Percentiles rank a stretch among this genome's conserved stretches.
Conservation (phyloP, 2,888 invertebrate genomes). For the Spodoptera exigua region DNA sequence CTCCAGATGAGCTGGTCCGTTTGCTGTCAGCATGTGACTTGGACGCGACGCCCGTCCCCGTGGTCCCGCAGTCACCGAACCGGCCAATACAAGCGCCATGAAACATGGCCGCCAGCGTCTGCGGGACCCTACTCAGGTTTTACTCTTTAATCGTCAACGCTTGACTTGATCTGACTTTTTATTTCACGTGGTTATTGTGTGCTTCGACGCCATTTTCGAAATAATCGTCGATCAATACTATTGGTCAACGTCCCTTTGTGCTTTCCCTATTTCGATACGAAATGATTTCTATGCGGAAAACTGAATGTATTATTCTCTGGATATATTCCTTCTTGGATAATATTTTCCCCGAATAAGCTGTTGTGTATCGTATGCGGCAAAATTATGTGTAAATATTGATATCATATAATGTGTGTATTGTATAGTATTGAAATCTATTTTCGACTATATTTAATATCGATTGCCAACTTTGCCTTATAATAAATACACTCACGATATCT, state of each 20-base stretch:
- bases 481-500: constrained; percentile 30
- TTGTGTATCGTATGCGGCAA: constrained; percentile 19
- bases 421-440: constrained; percentile 29
- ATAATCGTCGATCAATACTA: constrained; percentile 21
- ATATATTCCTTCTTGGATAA: constrained; percentile 23
- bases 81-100: constrained; percentile 78
- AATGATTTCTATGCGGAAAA: neutral
- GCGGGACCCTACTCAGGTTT: constrained; percentile 62
- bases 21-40: constrained; percentile 98
- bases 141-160: constrained; percentile 59
- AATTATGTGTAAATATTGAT: constrained; percentile 37
- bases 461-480: constrained; percentile 59
- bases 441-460: constrained; percentile 37
- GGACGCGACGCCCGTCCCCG: constrained; percentile 92
- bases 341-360: constrained; percentile 35
- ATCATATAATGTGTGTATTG: constrained; percentile 14
- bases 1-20: constrained; percentile 96
- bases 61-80: constrained; percentile 78
- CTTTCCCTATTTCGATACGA: neutral
- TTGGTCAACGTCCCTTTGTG: neutral
- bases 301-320: neutral
- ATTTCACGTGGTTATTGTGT: no score
- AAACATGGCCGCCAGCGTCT: constrained; percentile 60
- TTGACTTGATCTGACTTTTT: constrained; percentile 37
- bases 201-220: constrained; percentile 7